These are phyloP conservation scores for Epinotia demarniana DNA, from an alignment of 2,888 invertebrate species.

Conservation along the genomic window DNA sequence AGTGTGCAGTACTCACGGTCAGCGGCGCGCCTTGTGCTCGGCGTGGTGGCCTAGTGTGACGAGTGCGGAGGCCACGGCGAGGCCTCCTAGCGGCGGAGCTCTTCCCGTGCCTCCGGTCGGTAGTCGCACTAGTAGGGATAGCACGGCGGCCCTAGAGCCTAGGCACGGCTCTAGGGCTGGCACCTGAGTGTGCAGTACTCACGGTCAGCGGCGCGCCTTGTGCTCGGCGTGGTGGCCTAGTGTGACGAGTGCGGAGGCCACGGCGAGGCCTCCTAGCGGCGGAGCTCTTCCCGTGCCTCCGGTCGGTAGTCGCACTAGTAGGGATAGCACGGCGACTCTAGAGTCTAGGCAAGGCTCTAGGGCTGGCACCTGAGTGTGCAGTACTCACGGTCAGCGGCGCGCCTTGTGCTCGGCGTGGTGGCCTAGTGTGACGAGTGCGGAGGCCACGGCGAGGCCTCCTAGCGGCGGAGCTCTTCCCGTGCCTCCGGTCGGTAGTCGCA, in stretches of 20 bases:
- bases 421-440: constrained; percentile 94
- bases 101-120: constrained; percentile 94
- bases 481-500: constrained; percentile 94
- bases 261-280: constrained; percentile 91
- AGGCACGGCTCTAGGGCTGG: constrained; percentile 95
- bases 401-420: constrained; percentile 74
- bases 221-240: constrained; percentile 86
- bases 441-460: constrained; percentile 94
- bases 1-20: constrained; percentile 34
- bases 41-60: constrained; percentile 92
- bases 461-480: constrained; percentile 92
- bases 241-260: constrained; percentile 95
- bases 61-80: constrained; percentile 95
- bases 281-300: constrained; percentile 94
- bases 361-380: constrained; percentile 73
- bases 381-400: constrained; percentile 37
- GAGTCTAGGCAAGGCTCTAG: constrained; percentile 97
- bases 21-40: constrained; percentile 38
- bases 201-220: too few species aligned
- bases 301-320: constrained; percentile 94
- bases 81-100: constrained; percentile 92
- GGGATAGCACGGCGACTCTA: constrained; percentile 96
- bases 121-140: constrained; percentile 95
- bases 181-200: too few species aligned
- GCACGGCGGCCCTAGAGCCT: constrained; percentile 96